These are phyloP conservation scores for Crenuchus spilurus DNA, from an alignment of 2,797 vertebrate species.

Conservation along the genomic window DNA sequence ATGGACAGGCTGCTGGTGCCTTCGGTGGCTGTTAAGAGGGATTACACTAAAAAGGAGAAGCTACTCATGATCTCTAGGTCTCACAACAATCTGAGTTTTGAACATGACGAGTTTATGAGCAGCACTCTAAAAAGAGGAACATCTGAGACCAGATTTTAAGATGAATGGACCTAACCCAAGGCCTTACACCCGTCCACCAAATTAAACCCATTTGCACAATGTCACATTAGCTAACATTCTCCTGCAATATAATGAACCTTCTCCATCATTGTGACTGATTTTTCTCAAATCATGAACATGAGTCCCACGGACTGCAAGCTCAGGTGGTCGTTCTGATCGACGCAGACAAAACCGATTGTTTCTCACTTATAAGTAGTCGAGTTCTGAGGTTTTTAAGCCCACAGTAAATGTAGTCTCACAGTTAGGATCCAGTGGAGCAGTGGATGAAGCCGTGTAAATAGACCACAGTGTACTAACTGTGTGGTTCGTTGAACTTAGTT, in stretches of 20 bases:
- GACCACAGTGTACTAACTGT: slow-evolving; percentile 25
- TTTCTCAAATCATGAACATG: slow-evolving; percentile 16
- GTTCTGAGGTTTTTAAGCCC: slow-evolving; percentile 1
- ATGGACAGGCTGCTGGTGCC: slow-evolving; percentile 85
- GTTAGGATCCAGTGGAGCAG: background rate
- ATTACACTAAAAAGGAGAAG: slow-evolving; percentile 96
- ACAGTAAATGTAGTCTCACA: background rate
- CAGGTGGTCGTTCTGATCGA: slow-evolving; percentile 47
- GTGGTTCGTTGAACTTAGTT: slow-evolving; percentile 42
- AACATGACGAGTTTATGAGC: slow-evolving; percentile 92
- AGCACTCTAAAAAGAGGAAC: slow-evolving; percentile 90
- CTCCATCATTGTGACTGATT: background rate
- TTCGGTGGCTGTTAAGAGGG: slow-evolving; percentile 75
- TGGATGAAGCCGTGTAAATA: slow-evolving; percentile 20
- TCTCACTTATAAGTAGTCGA: background rate
- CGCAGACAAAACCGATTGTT: background rate
- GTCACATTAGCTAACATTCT: slow-evolving; percentile 37
- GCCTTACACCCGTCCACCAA: slow-evolving; percentile 34
- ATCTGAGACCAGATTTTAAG: slow-evolving; percentile 94
- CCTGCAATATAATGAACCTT: slow-evolving; percentile 6
- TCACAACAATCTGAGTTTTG: slow-evolving; percentile 97
- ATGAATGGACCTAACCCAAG: background rate
- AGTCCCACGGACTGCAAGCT: slow-evolving; percentile 45
- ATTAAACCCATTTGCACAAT: slow-evolving; percentile 54
- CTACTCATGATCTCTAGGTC: slow-evolving; percentile 98